Conservation (phyloP, 2,797 vertebrate species). For the Notolabrus celidotus region DNA sequence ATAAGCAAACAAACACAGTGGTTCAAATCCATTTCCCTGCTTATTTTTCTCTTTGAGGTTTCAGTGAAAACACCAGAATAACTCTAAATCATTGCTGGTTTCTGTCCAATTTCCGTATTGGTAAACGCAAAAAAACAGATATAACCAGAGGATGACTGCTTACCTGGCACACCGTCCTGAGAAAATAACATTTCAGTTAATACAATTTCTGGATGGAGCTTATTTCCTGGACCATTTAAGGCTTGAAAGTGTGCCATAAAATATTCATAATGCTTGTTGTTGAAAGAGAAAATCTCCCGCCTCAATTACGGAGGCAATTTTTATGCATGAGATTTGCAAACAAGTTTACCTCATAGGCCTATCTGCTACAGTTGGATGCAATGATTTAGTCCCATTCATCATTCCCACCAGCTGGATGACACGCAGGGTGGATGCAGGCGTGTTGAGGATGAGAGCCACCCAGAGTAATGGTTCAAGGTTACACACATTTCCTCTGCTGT, state of each 20-base stretch:
- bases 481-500: slow-evolving; percentile 47
- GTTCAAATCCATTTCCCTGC: slow-evolving; percentile 40
- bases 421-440: slow-evolving; percentile 15
- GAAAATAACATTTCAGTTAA: slow-evolving; percentile 68
- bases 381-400: slow-evolving; percentile 71
- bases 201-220: slow-evolving; percentile 63
- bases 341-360: slow-evolving; percentile 52
- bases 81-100: slow-evolving; percentile 28
- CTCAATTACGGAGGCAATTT: slow-evolving; percentile 73
- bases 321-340: slow-evolving; percentile 74
- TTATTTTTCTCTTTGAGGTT: slow-evolving; percentile 39
- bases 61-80: slow-evolving; percentile 39
- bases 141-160: slow-evolving; percentile 52
- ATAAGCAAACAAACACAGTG: slow-evolving; percentile 34
- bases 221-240: slow-evolving; percentile 71
- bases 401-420: slow-evolving; percentile 59
- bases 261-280: slow-evolving; percentile 77
- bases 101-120: slow-evolving; percentile 41
- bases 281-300: slow-evolving; percentile 60
- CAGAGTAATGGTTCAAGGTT: slow-evolving; percentile 55
- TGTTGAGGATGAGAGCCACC: not conserved
- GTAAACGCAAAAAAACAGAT: slow-evolving; percentile 61
- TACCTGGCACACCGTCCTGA: slow-evolving; percentile 58
- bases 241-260: slow-evolving; percentile 75
- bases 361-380: slow-evolving; percentile 56